A percentile compares a stretch with the other conserved stretches of the same genome.
These are phyloP conservation scores for Crypturellus tataupa DNA, from an alignment of 2,797 vertebrate species.

Conservation along the genomic window DNA sequence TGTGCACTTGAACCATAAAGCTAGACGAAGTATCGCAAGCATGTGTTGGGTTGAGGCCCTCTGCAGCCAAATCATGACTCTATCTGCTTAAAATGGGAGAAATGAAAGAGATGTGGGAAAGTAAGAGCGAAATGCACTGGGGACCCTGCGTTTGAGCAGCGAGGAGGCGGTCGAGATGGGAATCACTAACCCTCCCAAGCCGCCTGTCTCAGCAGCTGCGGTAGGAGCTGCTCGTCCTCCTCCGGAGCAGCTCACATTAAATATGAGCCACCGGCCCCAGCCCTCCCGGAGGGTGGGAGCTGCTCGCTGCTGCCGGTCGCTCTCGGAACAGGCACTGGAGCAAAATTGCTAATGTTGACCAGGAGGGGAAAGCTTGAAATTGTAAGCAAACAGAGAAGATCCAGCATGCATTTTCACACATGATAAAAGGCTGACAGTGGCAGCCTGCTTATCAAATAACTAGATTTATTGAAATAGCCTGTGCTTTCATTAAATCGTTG, in stretches of 20 bases:
- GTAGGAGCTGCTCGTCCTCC: constrained; percentile 14
- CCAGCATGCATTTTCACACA: constrained; percentile 1
- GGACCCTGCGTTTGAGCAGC: neutral
- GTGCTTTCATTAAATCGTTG: constrained; percentile 43
- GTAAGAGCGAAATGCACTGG: neutral
- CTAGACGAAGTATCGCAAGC: constrained; percentile 1
- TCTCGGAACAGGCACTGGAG: neutral
- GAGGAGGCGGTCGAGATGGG: neutral
- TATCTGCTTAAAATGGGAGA: constrained; percentile 53
- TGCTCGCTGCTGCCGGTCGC: neutral
- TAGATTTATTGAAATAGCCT: constrained; percentile 59
- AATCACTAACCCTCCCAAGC: constrained; percentile 51
- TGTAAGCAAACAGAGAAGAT: constrained; percentile 46
- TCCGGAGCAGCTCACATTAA: constrained; percentile 5
- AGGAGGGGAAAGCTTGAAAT: constrained; percentile 40
- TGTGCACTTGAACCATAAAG: constrained; percentile 28
- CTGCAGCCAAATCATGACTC: constrained; percentile 53
- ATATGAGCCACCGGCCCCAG: neutral
- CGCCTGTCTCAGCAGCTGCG: constrained; percentile 19
- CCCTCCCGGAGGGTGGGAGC: neutral
- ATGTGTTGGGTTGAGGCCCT: neutral
- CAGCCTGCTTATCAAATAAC: constrained; percentile 71
- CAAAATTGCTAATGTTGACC: constrained; percentile 50
- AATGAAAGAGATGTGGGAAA: constrained; percentile 48
- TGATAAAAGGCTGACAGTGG: constrained; percentile 38